phyloP scores from a whole-genome alignment of 2,113 vertebrate genomes.

The Coryphaenoides rupestris region DNA sequence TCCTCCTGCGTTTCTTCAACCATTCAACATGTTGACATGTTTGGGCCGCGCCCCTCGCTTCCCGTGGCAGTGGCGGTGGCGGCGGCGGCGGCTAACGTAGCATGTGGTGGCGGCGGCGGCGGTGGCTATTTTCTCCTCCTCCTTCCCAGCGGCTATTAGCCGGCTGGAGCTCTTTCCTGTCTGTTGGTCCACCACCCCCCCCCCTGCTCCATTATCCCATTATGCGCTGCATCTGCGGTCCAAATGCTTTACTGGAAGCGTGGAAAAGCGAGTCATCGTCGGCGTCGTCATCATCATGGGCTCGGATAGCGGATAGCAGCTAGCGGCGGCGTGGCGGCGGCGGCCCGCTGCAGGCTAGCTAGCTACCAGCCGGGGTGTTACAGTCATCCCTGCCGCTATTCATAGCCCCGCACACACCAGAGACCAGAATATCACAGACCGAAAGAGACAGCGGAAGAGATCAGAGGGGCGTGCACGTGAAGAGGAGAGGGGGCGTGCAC shows the following conservation, averaged over 20 bases:
- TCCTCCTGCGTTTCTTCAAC: too few species aligned
- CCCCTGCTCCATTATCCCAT: constrained; percentile 68
- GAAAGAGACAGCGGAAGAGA: constrained; percentile 28
- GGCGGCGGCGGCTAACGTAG: constrained; percentile 30
- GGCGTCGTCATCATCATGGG: not conserved
- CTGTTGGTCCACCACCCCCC: constrained; percentile 66
- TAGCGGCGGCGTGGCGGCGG: too few species aligned
- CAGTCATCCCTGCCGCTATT: constrained; percentile 57
- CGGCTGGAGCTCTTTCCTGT: constrained; percentile 51
- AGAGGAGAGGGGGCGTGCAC: too few species aligned
- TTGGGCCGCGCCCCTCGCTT: too few species aligned
- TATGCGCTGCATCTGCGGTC: constrained; percentile 68
- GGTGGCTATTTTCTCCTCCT: constrained; percentile 22
- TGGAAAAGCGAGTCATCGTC: constrained; percentile 39
- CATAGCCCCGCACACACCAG: too few species aligned
- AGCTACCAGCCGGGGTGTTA: constrained; percentile 62
- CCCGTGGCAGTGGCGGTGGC: too few species aligned
- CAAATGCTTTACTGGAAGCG: constrained; percentile 65
- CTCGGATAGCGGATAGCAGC: not conserved
- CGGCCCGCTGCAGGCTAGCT: too few species aligned
- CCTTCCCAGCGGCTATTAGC: constrained; percentile 54
- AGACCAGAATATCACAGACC: constrained; percentile 53
- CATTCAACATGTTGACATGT: too few species aligned
- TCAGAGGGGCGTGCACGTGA: constrained; percentile 43
- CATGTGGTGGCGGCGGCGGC: not conserved